A percentile compares a stretch with the other conserved stretches of the same genome.
phyloP scores from a whole-genome alignment of 2,797 vertebrate species.

The Acanthis flammea region DNA sequence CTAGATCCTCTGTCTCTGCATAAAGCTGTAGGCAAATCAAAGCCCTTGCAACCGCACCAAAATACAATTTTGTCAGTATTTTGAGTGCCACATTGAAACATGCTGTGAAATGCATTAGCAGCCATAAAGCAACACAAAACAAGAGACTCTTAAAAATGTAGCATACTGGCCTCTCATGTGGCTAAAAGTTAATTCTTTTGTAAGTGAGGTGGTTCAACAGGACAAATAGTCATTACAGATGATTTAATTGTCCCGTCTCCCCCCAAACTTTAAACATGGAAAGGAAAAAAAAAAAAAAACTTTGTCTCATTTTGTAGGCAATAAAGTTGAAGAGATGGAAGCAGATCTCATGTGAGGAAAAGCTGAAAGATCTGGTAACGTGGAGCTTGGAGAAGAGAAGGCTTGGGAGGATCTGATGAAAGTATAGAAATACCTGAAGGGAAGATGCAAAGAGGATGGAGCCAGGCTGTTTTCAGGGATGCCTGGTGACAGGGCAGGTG shows the following conservation, averaged over 20 bases:
- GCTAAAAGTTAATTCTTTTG: neutral
- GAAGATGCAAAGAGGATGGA: neutral
- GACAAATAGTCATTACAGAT: neutral
- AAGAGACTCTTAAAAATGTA: neutral
- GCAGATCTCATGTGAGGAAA: neutral
- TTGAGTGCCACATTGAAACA: neutral
- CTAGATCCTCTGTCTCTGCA: neutral
- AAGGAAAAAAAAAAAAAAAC: neutral
- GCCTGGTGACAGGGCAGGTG: neutral
- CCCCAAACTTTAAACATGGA: neutral
- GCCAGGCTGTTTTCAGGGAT: neutral
- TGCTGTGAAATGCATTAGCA: fast-evolving
- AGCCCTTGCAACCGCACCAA: neutral
- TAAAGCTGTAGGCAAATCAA: neutral
- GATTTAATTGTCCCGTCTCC: fast-evolving
- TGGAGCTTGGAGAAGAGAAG: neutral
- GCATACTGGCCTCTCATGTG: neutral
- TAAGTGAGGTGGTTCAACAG: neutral
- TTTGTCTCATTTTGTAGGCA: neutral
- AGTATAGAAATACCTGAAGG: neutral
- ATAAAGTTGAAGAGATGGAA: neutral
- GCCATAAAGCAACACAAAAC: neutral
- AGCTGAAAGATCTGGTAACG: neutral
- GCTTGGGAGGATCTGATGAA: neutral
- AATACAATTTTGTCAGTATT: neutral